phyloP scores from a whole-genome alignment of 2,113 vertebrate species.

The Hippolais icterina region DNA sequence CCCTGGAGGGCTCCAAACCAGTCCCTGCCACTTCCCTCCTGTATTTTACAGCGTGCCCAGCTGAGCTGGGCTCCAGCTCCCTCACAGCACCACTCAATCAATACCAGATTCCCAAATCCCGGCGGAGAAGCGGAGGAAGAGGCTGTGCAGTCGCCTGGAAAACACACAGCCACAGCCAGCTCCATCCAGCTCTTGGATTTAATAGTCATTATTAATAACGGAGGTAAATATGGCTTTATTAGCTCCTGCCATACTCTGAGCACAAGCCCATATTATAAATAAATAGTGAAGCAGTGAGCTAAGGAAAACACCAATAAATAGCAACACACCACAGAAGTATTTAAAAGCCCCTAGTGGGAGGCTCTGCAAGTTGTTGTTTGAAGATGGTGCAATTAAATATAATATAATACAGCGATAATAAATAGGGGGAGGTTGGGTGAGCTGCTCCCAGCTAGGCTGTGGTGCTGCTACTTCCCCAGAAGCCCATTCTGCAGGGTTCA shows the following conservation, averaged over 20 bases:
- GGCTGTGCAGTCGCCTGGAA: neutral
- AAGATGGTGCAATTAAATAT: constrained; percentile 9
- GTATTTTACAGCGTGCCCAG: neutral
- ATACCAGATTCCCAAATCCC: neutral
- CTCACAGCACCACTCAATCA: neutral
- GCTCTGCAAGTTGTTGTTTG: neutral
- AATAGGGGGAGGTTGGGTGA: neutral
- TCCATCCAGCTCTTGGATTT: neutral
- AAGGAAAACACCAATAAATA: constrained; percentile 17
- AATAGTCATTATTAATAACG: neutral
- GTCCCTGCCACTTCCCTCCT: neutral
- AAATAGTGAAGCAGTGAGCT: constrained; percentile 3
- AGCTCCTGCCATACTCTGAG: neutral
- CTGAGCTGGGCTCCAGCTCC: neutral
- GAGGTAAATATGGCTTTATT: constrained; percentile 31
- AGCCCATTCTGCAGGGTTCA: neutral
- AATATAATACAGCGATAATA: neutral
- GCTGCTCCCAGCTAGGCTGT: neutral
- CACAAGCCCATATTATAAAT: neutral
- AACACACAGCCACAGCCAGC: neutral
- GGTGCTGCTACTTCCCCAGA: neutral
- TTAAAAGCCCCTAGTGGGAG: constrained; percentile 27
- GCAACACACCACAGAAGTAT: neutral
- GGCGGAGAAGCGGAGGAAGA: neutral
- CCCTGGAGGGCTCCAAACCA: neutral